These are phyloP conservation scores for Eciton burchellii DNA, from an alignment of 1,140 invertebrate genomes.

Conservation along the genomic window DNA sequence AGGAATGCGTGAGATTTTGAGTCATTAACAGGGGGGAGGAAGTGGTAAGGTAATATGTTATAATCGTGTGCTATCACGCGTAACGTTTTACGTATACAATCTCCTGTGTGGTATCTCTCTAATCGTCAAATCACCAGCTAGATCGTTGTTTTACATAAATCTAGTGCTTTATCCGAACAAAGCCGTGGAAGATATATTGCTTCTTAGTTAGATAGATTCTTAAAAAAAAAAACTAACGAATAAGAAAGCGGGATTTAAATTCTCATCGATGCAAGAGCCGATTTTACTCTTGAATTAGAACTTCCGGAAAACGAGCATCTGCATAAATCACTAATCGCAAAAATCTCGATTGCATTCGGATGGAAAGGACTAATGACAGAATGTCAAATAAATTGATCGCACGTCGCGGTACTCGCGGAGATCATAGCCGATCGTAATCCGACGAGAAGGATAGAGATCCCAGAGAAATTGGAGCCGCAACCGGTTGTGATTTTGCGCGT, in stretches of 20 bases:
- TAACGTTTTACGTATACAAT: not conserved
- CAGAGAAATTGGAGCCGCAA: conserved; percentile 51
- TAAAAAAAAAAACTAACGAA: no score
- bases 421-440: conserved; percentile 43
- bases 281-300: no score
- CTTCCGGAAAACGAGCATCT: not conserved
- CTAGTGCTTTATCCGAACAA: no score
- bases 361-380: no score
- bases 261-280: no score
- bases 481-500: conserved; percentile 74
- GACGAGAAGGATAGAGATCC: not conserved
- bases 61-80: not conserved
- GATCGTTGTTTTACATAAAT: not conserved
- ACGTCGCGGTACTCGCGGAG: not conserved
- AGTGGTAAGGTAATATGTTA: not conserved
- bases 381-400: not conserved
- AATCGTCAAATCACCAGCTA: not conserved
- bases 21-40: conserved; percentile 24
- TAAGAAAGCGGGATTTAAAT: no score
- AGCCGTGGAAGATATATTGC: no score
- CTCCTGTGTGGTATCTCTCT: not conserved
- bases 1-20: conserved; percentile 19
- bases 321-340: not conserved
- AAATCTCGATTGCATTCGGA: not conserved
- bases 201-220: no score